Evolutionary conservation across 2,797 vertebrate genomes (phyloP), one percentile per base, ranked within the genome.

Genomic region (Menidia menidia): DNA sequence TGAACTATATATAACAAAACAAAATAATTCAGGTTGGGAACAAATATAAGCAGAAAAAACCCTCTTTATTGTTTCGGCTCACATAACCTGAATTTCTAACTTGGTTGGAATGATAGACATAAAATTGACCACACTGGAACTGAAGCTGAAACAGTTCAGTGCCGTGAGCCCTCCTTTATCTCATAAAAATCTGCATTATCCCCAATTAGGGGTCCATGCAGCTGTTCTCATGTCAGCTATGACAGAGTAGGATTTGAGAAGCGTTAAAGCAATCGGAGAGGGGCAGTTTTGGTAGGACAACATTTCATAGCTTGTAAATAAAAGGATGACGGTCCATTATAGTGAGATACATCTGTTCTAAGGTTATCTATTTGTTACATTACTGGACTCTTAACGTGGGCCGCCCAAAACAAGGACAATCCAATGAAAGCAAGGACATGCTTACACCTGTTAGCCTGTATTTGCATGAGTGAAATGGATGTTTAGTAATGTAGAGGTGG

Each of bases 351-450:
- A 77, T 79, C 58, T 68, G 71, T 79, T 47, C 18, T 73, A 83
- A 76, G 87, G 80, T 84, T 82, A 83, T 87, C 84, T 78, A 66
- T 68, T 71, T 50, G 64, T 86, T 83, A 83, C 73, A 75, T 83
- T 77, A 76, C 65, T 43, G 33, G 64, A 53, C 35, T 51, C 72
- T 68, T 68, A 59, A 67, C 56, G 63, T 58, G 60, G 62, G 63
- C 47, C 63, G 60, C 33, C 31, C 8, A 54, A 62, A 4, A 6
- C 19, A 43, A 64, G 32, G 65, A 71, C 33, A 32, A 39, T 6
- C n/a, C 48, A 53, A 32, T 16, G 16, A 15, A 32, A 68, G 50
- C 39, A 12, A 45, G 45, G 33, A 71, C 57, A 32, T 53, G 55
- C 52, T 55, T 8, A 39, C 15, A 42, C 61, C 15, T 25, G 69